Evolutionary conservation across 2,888 invertebrate species (phyloP).

Genomic region (Agrochola macilenta): DNA sequence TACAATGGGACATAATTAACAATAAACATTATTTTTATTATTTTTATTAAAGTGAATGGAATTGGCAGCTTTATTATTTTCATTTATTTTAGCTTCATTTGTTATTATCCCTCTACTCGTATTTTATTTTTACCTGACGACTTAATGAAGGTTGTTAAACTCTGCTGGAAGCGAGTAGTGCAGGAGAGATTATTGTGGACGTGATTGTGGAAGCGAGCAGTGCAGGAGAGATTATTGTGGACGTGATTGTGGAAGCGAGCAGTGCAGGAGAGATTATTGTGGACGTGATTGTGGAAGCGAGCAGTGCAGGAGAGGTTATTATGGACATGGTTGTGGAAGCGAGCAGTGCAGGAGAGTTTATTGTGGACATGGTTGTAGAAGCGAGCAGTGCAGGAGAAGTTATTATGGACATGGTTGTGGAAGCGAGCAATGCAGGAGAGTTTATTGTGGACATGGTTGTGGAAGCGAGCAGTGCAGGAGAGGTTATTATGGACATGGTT

Average conservation of each 20-base stretch:
- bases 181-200: background rate
- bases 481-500: background rate
- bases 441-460: too few relatives aligned
- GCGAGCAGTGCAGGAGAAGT: background rate
- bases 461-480: background rate
- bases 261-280: background rate
- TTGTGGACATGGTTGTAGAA: too few relatives aligned
- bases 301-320: background rate
- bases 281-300: too few relatives aligned
- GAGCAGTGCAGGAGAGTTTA: background rate
- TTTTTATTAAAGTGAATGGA: slow-evolving; percentile 20
- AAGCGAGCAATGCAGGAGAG: background rate
- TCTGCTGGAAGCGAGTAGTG: too few relatives aligned
- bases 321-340: background rate
- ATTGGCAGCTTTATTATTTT: background rate
- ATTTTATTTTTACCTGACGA: background rate
- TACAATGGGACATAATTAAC: slow-evolving; percentile 4
- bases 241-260: too few relatives aligned
- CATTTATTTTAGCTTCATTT: background rate
- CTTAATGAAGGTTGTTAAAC: background rate
- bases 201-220: too few relatives aligned
- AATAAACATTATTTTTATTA: slow-evolving; percentile 27
- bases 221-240: background rate
- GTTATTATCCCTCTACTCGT: background rate
- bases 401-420: too few relatives aligned